Evolutionary conservation across 2,113 vertebrate genomes (phyloP).

Genomic region (Chloroceryle aenea): DNA sequence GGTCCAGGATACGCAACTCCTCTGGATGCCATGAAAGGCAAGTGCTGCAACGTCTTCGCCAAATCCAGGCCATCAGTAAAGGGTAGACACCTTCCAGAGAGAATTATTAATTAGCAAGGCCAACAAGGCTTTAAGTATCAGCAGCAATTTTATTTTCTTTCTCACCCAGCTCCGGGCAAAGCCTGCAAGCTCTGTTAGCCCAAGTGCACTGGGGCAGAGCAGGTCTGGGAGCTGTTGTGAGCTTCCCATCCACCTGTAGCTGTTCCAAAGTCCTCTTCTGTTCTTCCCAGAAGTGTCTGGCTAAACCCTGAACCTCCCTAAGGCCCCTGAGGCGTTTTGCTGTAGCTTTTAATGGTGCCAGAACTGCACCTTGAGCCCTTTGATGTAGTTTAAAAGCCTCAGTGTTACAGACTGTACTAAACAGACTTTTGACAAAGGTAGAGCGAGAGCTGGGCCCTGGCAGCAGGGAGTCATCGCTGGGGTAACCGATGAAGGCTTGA

Average conservation of each 20-base stretch:
- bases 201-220: too few relatives aligned
- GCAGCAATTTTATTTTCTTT: neutral
- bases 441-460: neutral
- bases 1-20: constrained; percentile 89
- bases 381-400: neutral
- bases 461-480: neutral
- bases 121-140: too few relatives aligned
- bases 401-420: neutral
- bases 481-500: neutral
- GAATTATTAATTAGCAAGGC: neutral
- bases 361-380: neutral
- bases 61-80: neutral
- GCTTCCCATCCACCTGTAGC: neutral
- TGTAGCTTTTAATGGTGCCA: neutral
- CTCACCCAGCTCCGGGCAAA: neutral
- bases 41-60: neutral
- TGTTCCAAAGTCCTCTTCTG: neutral
- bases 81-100: neutral
- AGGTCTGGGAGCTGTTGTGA: neutral
- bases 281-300: neutral
- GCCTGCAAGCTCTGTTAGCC: neutral
- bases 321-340: neutral
- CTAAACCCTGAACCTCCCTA: neutral
- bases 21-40: constrained; percentile 92
- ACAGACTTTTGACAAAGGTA: neutral